Base-by-base conservation (phyloP, 2,113 vertebrate species). In the Prochilodus magdalenae region DNA sequence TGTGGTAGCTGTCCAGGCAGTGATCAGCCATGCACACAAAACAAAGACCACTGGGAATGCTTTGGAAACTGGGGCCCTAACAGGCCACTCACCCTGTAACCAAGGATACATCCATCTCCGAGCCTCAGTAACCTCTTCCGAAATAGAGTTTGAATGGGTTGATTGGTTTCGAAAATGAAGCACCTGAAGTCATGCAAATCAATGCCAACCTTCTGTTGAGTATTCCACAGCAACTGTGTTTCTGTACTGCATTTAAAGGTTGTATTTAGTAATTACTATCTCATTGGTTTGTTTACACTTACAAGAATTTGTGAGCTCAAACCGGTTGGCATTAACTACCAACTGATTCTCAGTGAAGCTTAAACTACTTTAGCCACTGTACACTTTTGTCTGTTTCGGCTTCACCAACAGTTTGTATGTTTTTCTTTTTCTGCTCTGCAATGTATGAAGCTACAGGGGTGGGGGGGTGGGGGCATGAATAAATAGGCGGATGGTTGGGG, bases 21-120 rank as follows among this genome's bases (percentile, higher is more conserved):
- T 84, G 88, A 93, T 91, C 91, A 93, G 87, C 88, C 92, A 88
- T 91, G 88, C 90, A 93, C 90, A 83, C 75, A 80, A 63, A 84
- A 55, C 47, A 40, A 71, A 79, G 87, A 83, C 91, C 91, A 81
- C 89, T 84, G 87, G 91, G 92, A 91, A 93, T 87, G 24, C 77
- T 83, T 80, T 53, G 75, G 76, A 86, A n/a, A 88, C 87, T 80
- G 84, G 60, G 59, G 62, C 62, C 40, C 26, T 76, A 51, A 79
- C 84, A 81, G 70, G 81, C 78, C 84, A 78, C 66, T 83, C 75
- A 36, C 49, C 81, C 73, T 83, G 81, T 73, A 83, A 76, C 84
- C 84, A 80, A 86, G 77, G 84, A 83, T 72, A 80, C 77, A 83
- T 83, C 73, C 72, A 83, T 86, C 84, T 86, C 70, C 18, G 30